Percentiles rank a stretch among this genome's conserved stretches.
phyloP scores from a whole-genome alignment of 1,140 invertebrate genomes.

The Microvelia longipes region DNA sequence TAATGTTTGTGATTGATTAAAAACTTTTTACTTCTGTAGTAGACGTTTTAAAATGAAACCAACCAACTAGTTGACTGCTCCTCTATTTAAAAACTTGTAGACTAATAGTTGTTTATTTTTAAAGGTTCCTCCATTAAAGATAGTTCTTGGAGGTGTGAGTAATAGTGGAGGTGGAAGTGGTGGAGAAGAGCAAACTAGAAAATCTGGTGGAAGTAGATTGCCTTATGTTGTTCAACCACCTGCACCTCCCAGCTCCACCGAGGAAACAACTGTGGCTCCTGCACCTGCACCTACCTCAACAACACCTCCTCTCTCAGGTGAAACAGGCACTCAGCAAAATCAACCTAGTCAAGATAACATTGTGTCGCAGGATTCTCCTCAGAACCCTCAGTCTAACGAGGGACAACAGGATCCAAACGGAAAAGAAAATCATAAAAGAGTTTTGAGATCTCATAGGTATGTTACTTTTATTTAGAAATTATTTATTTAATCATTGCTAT shows the following conservation, averaged over 20 bases:
- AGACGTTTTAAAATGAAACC: no score
- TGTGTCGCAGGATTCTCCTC: neutral
- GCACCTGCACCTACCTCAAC: neutral
- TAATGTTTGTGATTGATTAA: no score
- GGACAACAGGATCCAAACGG: neutral
- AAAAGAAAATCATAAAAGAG: neutral
- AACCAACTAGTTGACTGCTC: no score
- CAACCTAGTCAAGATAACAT: neutral
- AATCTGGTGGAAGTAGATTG: neutral
- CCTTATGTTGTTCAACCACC: neutral
- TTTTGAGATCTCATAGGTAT: neutral
- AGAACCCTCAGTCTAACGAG: neutral
- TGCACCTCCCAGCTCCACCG: neutral
- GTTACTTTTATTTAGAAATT: no score
- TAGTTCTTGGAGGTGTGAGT: neutral
- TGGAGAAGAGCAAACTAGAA: neutral
- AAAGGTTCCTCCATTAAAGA: neutral
- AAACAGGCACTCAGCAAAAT: neutral
- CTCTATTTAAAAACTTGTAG: no score
- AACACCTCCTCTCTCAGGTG: neutral
- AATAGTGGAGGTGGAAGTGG: neutral
- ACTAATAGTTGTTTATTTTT: no score
- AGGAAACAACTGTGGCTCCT: neutral
- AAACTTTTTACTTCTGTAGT: no score
- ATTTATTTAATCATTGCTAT: no score